These are phyloP conservation scores for Drosophila lacicola DNA, from an alignment of 2,888 invertebrate genomes.

Conservation along the genomic window DNA sequence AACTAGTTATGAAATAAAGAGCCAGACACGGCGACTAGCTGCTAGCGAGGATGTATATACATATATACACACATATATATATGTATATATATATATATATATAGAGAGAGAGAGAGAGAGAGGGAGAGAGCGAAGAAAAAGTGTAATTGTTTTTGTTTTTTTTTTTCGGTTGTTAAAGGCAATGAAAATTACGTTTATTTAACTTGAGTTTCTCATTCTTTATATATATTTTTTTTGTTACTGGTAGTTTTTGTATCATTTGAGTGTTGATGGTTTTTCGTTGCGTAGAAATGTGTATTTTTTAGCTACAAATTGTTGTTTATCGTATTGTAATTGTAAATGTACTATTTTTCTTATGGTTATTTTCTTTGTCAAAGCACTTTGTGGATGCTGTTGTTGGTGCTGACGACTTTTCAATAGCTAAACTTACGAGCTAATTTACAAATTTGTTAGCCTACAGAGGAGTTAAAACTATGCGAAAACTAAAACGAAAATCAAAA, in stretches of 20 bases:
- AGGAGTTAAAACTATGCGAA: slow-evolving; percentile 51
- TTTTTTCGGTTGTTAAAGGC: slow-evolving; percentile 45
- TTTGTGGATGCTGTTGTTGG: slow-evolving; percentile 21
- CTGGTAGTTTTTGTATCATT: slow-evolving; percentile 23
- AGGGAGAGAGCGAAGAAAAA: slow-evolving; percentile 45
- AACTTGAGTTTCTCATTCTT: slow-evolving; percentile 37
- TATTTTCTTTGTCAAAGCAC: slow-evolving; percentile 29
- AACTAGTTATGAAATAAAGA: slow-evolving; percentile 53
- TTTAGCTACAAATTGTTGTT: slow-evolving; percentile 41
- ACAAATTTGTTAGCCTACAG: slow-evolving; percentile 60
- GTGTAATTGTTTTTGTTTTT: slow-evolving; percentile 41
- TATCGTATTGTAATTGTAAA: slow-evolving; percentile 24
- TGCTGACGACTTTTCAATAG: slow-evolving; percentile 29
- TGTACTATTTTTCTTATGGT: slow-evolving; percentile 21
- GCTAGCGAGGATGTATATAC: slow-evolving; percentile 19
- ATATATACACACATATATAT: too few species aligned
- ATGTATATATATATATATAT: background rate
- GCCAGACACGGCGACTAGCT: slow-evolving; percentile 28
- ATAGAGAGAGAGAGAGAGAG: slow-evolving; percentile 16
- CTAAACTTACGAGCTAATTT: slow-evolving; percentile 57
- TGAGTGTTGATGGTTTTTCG: slow-evolving; percentile 10
- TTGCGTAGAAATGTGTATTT: slow-evolving; percentile 18
- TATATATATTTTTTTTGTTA: background rate
- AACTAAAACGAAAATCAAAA: slow-evolving; percentile 52
- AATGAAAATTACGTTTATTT: slow-evolving; percentile 63